These are phyloP conservation scores for Vulpes vulpes DNA, from an alignment of 2,113 vertebrate species.

Conservation along the genomic window DNA sequence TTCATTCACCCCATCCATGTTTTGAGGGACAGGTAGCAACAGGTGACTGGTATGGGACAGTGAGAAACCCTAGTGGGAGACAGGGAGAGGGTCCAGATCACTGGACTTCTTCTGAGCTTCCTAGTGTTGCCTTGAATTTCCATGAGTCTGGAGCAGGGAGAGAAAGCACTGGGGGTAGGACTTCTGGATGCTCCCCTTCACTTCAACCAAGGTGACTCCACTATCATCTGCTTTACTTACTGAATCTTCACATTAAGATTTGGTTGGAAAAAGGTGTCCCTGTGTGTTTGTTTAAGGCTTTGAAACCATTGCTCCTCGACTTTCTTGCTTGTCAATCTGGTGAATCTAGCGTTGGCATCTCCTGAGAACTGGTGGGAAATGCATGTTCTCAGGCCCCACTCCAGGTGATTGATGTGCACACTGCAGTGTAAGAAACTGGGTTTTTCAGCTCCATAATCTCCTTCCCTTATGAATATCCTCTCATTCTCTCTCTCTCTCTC, in stretches of 20 bases:
- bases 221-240: background rate
- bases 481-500: background rate
- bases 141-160: background rate
- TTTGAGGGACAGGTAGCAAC: background rate
- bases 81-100: background rate
- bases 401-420: background rate
- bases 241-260: background rate
- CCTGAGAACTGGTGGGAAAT: background rate
- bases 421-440: background rate
- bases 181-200: background rate
- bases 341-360: rapidly evolving
- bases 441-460: background rate
- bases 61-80: rapidly evolving
- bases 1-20: background rate
- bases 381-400: background rate
- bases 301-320: background rate
- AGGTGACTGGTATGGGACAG: too few relatives aligned
- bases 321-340: background rate
- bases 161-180: too few relatives aligned
- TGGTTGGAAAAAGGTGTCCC: background rate
- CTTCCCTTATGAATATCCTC: background rate
- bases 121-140: background rate
- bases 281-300: background rate
- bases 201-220: background rate
- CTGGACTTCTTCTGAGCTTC: background rate